phyloP scores from a whole-genome alignment of 2,797 vertebrate species.

The Poeciliopsis presidionis region DNA sequence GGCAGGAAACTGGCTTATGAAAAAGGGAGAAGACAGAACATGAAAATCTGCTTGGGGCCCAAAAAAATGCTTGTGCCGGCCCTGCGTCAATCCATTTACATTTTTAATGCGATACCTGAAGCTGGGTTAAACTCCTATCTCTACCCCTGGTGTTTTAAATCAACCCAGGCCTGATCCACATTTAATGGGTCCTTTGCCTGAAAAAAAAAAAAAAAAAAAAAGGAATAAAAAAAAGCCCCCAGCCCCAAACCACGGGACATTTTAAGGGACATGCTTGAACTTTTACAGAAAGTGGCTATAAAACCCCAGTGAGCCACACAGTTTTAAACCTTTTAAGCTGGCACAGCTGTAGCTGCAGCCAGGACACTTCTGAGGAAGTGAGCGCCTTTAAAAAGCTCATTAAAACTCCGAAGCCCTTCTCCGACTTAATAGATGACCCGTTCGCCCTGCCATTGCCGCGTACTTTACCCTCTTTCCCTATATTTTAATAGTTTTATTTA shows the following conservation, averaged over 20 bases:
- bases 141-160: background rate
- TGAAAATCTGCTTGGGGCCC: too few relatives aligned
- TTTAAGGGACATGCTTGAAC: background rate
- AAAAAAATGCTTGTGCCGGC: too few relatives aligned
- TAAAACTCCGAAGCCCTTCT: constrained; percentile 33
- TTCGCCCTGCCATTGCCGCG: background rate
- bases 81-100: too few relatives aligned
- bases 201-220: background rate
- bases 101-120: too few relatives aligned
- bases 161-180: background rate
- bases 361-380: constrained; percentile 14
- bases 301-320: background rate
- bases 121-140: background rate
- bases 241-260: background rate
- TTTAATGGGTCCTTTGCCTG: background rate
- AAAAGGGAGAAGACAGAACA: too few relatives aligned
- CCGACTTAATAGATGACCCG: constrained; percentile 24
- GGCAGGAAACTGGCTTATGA: too few relatives aligned
- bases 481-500: constrained; percentile 46
- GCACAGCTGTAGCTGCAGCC: background rate
- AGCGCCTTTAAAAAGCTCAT: constrained; percentile 19
- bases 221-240: background rate
- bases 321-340: constrained; percentile 28
- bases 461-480: constrained; percentile 2
- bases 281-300: background rate